Conservation (phyloP, 2,888 invertebrate species). For the Trichogramma evanescens region DNA sequence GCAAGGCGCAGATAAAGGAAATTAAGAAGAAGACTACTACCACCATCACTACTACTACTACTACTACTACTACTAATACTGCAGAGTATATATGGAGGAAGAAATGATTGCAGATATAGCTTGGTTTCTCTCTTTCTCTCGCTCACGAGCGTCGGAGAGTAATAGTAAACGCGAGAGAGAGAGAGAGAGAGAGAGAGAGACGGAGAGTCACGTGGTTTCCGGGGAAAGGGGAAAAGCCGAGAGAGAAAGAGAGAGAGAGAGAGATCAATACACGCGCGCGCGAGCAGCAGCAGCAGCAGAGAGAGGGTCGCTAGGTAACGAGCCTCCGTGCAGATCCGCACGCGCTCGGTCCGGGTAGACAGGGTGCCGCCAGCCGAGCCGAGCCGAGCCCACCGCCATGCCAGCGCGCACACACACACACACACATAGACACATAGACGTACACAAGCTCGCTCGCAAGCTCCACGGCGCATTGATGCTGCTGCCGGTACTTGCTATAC, state of each 20-base stretch:
- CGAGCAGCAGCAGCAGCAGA: conserved; percentile 35
- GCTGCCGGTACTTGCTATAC: too few relatives aligned
- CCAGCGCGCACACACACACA: conserved; percentile 19
- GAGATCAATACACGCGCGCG: conserved; percentile 29
- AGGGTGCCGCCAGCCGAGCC: conserved; percentile 52
- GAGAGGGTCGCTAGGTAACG: conserved; percentile 49
- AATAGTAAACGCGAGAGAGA: not conserved
- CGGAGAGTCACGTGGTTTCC: conserved; percentile 26
- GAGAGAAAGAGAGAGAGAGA: conserved; percentile 22
- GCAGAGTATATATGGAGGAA: conserved; percentile 17
- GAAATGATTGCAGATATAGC: not conserved
- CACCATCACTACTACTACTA: too few relatives aligned
- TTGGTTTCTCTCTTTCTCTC: not conserved
- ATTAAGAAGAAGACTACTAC: conserved; percentile 11
- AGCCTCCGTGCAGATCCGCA: conserved; percentile 46
- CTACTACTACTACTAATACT: too few relatives aligned
- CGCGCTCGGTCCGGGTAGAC: conserved; percentile 54
- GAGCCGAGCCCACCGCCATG: conserved; percentile 27
- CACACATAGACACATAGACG: conserved; percentile 2
- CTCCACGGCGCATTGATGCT: too few relatives aligned
- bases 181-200: conserved; percentile 1
- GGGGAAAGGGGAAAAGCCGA: conserved; percentile 36
- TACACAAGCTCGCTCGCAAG: too few relatives aligned
- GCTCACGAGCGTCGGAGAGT: not conserved
- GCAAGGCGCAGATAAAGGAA: conserved; percentile 18